These are phyloP conservation scores for Emesis furor DNA, from an alignment of 2,888 invertebrate genomes.

Conservation along the genomic window DNA sequence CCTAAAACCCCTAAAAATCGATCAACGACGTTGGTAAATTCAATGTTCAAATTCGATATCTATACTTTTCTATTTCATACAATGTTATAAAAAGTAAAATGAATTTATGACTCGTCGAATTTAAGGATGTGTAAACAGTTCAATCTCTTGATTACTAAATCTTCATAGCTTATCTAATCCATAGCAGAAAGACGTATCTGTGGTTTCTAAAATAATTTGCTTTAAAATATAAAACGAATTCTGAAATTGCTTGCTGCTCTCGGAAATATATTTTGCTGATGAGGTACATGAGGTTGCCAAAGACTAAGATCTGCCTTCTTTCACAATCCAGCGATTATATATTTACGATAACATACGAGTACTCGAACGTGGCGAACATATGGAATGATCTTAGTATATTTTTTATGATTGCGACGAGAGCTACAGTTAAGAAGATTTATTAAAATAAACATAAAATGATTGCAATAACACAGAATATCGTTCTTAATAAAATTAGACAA, in stretches of 20 bases:
- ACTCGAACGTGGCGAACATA: conserved; percentile 8
- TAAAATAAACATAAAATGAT: background rate
- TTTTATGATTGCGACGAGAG: background rate
- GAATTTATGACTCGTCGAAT: background rate
- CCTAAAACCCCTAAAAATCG: too few relatives aligned
- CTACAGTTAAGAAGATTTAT: background rate
- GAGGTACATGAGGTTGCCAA: conserved; percentile 74
- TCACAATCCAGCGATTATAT: conserved; percentile 36
- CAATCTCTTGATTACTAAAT: background rate
- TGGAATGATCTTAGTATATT: background rate
- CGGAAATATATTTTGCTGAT: conserved; percentile 56
- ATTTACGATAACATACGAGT: conserved; percentile 32
- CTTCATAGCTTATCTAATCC: conserved; percentile 8
- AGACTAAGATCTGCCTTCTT: conserved; percentile 44
- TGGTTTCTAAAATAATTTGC: conserved; percentile 29
- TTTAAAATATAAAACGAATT: conserved; percentile 48
- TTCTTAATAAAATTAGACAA: too few relatives aligned
- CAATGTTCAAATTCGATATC: too few relatives aligned
- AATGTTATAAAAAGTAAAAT: too few relatives aligned
- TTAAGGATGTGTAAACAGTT: background rate
- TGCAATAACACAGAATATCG: too few relatives aligned
- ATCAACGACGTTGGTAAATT: too few relatives aligned
- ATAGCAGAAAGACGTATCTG: background rate
- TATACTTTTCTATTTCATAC: too few relatives aligned
- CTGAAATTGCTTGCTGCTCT: conserved; percentile 50